These are phyloP conservation scores for Andricus quercusramuli DNA, from an alignment of 2,888 invertebrate species.

Conservation along the genomic window DNA sequence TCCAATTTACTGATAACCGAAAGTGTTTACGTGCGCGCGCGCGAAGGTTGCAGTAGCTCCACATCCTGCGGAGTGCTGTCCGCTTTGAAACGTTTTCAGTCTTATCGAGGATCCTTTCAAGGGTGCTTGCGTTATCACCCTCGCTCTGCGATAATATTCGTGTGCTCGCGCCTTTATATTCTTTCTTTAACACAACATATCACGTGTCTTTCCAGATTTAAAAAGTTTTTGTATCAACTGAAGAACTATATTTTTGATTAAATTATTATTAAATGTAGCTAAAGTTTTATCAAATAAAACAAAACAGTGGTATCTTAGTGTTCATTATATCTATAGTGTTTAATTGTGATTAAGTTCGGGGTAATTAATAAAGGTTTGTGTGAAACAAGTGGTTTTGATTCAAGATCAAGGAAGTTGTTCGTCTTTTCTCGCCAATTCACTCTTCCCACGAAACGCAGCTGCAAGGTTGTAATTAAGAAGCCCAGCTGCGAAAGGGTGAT, in stretches of 20 bases:
- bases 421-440: not conserved
- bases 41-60: conserved; percentile 64
- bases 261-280: not conserved
- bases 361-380: conserved; percentile 23
- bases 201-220: conserved; percentile 4
- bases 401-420: not conserved
- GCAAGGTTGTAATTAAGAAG: conserved; percentile 6
- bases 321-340: not conserved
- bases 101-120: conserved; percentile 70
- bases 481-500: conserved; percentile 12
- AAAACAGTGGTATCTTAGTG: not conserved
- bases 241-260: not conserved
- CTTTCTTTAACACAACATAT: not conserved
- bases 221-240: not conserved
- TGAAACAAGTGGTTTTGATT: conserved; percentile 25
- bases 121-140: conserved; percentile 63
- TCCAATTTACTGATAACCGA: conserved; percentile 24
- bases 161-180: conserved; percentile 45
- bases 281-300: not conserved
- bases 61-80: conserved; percentile 67
- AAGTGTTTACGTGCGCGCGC: conserved; percentile 59
- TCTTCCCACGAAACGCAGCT: not conserved
- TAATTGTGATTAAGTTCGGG: not conserved
- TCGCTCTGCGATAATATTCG: conserved; percentile 43
- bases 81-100: conserved; percentile 68